Evolutionary conservation across 53 echinoderm and acorn worm species (phyloP).

Genomic region (Temnopleurus reevesii): DNA sequence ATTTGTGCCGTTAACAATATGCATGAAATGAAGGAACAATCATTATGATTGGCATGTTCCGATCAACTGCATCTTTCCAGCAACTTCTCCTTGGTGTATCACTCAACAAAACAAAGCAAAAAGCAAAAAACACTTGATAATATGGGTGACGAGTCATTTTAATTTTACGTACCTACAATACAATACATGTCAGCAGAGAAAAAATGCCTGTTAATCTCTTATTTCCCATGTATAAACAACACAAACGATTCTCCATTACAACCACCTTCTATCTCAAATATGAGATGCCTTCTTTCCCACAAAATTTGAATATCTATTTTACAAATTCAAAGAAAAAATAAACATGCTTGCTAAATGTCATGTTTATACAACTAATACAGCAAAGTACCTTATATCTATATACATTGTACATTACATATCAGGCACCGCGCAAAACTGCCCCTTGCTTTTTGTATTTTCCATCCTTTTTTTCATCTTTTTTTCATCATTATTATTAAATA

Average conservation of each 20-base stretch:
- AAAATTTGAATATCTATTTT: slow-evolving; percentile 40
- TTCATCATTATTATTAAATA: slow-evolving; percentile 14
- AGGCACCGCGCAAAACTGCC: slow-evolving; percentile 53
- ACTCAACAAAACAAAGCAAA: not conserved
- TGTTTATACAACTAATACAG: slow-evolving; percentile 49
- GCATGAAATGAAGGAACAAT: too few relatives aligned
- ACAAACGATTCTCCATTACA: not conserved
- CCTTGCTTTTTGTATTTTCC: not conserved
- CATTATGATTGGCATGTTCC: too few relatives aligned
- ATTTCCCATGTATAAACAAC: not conserved
- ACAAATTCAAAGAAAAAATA: slow-evolving; percentile 33
- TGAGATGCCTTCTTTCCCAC: not conserved
- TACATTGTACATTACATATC: slow-evolving; percentile 43
- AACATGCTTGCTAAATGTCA: slow-evolving; percentile 23
- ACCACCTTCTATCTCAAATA: not conserved
- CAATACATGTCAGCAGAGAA: slow-evolving; percentile 45
- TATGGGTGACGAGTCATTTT: slow-evolving; percentile 60
- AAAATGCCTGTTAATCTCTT: not conserved
- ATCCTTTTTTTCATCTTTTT: slow-evolving; percentile 25
- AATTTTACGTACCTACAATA: slow-evolving; percentile 61
- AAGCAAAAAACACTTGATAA: not conserved
- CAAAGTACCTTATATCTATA: slow-evolving; percentile 43
- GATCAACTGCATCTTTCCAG: too few relatives aligned
- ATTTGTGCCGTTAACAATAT: too few relatives aligned
- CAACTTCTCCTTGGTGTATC: too few relatives aligned